Evolutionary conservation across 1,140 invertebrate genomes (phyloP).

Genomic region (Hycleus cichorii): DNA sequence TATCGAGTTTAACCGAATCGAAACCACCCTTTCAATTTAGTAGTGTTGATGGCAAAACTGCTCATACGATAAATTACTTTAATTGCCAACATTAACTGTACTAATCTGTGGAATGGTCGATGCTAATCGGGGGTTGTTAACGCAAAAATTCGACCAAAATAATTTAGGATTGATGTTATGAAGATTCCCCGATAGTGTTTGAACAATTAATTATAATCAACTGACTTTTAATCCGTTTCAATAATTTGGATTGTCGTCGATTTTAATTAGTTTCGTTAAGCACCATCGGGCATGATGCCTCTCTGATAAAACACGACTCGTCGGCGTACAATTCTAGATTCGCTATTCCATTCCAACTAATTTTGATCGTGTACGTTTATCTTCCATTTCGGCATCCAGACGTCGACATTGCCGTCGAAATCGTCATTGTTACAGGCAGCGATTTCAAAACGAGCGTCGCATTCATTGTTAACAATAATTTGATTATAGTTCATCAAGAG

Average conservation of each 20-base stretch:
- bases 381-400: too few relatives aligned
- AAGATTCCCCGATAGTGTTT: not conserved
- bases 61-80: constrained; percentile 25
- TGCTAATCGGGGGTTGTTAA: not conserved
- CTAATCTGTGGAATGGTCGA: constrained; percentile 14
- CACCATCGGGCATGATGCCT: too few relatives aligned
- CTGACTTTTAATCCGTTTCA: too few relatives aligned
- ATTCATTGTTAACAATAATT: constrained; percentile 39
- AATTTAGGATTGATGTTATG: not conserved
- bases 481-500: constrained; percentile 41
- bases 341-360: too few relatives aligned
- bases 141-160: not conserved
- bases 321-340: too few relatives aligned
- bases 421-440: not conserved
- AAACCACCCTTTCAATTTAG: constrained; percentile 7
- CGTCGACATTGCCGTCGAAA: not conserved
- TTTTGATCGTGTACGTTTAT: too few relatives aligned
- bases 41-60: constrained; percentile 13
- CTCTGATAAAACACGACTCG: too few relatives aligned
- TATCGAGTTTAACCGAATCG: too few relatives aligned
- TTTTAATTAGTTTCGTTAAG: too few relatives aligned
- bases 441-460: constrained; percentile 10
- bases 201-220: too few relatives aligned
- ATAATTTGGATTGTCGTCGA: too few relatives aligned
- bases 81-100: constrained; percentile 27